Evolutionary conservation across 2,113 vertebrate genomes (phyloP).

Genomic region (Callipepla squamata): DNA sequence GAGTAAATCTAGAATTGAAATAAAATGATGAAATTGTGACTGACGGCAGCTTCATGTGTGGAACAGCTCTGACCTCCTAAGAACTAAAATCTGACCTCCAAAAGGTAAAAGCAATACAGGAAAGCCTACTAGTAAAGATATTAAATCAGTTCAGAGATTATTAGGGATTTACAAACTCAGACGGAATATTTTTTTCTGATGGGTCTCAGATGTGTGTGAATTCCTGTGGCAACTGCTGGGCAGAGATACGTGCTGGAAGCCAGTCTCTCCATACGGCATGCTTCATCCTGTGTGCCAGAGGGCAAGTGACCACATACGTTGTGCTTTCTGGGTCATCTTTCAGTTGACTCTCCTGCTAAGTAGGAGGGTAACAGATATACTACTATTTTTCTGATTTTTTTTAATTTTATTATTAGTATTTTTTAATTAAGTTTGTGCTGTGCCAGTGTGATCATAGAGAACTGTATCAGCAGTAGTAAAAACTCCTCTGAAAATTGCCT

Average conservation of each 20-base stretch:
- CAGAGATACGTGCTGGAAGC: not conserved
- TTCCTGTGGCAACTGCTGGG: constrained; percentile 28
- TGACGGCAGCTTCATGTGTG: not conserved
- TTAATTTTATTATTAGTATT: too few relatives aligned
- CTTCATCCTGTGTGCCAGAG: rapidly evolving
- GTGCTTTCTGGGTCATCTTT: not conserved
- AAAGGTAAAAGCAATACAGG: constrained; percentile 56
- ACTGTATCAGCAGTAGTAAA: not conserved
- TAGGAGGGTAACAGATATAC: not conserved
- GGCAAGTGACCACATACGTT: rapidly evolving
- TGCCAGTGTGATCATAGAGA: not conserved
- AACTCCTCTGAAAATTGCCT: not conserved
- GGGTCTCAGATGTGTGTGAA: not conserved
- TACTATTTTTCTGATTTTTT: not conserved
- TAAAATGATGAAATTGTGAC: not conserved
- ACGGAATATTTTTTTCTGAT: constrained; percentile 38
- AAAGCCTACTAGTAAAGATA: constrained; percentile 56
- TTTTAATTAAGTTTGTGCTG: rapidly evolving
- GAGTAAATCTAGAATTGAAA: constrained; percentile 46
- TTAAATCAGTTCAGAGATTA: constrained; percentile 55
- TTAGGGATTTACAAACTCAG: constrained; percentile 44
- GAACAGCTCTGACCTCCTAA: constrained; percentile 27
- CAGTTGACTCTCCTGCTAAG: not conserved
- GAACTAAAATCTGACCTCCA: constrained; percentile 38
- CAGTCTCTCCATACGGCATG: not conserved